A percentile compares a stretch with the other conserved stretches of the same genome.
Conservation (phyloP, 2,888 invertebrate species). For the Amiota communis region DNA sequence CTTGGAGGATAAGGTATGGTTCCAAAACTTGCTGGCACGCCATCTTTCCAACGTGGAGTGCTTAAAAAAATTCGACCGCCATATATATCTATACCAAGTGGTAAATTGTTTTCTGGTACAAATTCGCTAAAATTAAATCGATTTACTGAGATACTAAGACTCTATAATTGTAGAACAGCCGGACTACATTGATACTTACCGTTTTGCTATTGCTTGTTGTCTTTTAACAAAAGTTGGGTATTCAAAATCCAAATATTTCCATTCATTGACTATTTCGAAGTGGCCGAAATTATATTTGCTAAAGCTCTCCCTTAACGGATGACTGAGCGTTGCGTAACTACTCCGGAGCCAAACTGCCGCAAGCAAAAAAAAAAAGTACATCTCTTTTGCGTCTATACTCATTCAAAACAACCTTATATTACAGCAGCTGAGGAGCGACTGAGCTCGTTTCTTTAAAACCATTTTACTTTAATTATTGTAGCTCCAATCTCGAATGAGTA, state of each 20-base stretch:
- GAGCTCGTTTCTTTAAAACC: no score
- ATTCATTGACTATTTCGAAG: conserved; percentile 78
- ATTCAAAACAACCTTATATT: no score
- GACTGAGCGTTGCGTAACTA: no score
- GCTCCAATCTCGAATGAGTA: no score
- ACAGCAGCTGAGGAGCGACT: no score
- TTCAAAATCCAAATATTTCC: conserved; percentile 84
- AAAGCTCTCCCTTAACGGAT: no score
- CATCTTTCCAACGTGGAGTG: conserved; percentile 83
- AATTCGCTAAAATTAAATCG: conserved; percentile 74
- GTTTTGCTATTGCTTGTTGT: conserved; percentile 76
- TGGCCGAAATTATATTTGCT: no score
- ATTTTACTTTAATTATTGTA: no score
- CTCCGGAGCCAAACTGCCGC: no score
- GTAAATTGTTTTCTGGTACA: conserved; percentile 82
- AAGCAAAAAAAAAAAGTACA: no score
- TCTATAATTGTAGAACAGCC: not conserved
- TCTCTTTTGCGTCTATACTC: no score
- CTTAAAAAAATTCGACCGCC: conserved; percentile 82
- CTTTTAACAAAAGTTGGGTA: conserved; percentile 78
- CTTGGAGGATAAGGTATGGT: conserved; percentile 78
- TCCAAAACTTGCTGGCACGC: conserved; percentile 83
- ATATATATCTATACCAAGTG: conserved; percentile 83
- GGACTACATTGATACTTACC: conserved; percentile 69
- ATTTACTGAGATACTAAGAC: not conserved